Base-by-base conservation (phyloP, 2,888 invertebrate species). In the Buathra laborator region DNA sequence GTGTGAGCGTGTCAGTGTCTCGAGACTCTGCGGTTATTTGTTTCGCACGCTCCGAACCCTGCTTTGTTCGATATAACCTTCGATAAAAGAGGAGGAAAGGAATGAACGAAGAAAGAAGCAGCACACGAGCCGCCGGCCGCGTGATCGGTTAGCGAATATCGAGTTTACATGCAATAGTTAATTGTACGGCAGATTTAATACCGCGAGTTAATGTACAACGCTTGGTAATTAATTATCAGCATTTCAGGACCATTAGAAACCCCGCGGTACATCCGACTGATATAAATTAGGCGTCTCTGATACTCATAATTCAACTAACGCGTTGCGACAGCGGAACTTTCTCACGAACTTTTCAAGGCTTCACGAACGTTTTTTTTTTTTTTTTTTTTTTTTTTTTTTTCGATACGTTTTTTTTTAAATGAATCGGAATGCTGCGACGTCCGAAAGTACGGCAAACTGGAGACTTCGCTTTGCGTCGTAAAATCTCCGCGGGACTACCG, bases 31-130 rank as follows among this genome's bases (percentile, higher is more conserved):
- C 72, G 78, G 72, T 74, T 78, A 77, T 78, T 78, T 78, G 72
- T 82, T 82, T 82, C 82, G 82, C 82, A 77, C 77, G 77, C 71
- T 66, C 53, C 71, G 76, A 82, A 71, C 77, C 56, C 76, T 70
- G 70, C 81, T 81, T 82, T 82, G 82, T 77, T 76, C 71, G 56
- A 79, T 70, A 29, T 83, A 74, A 79, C 78, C 74, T 74, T 83
- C 83, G 62, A 78, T 83, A 19, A 78, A 43, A 67, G 53, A 70
- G 59, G 16, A 67, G 12, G 67, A 59, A 59, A 7, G 64, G 51
- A 46, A 44, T 70, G 68, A 70, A 59, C 62, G 70, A 64, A 51
- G 70, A 64, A 51, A 19, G n/a, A 53, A 59, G 37, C 43, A 59
- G 24, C 43, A 64, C 64, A 76, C 51, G 43, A 19, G 43, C 37